phyloP scores from a whole-genome alignment of 92 coral and sea anemone genomes.

The Montipora capitata region DNA sequence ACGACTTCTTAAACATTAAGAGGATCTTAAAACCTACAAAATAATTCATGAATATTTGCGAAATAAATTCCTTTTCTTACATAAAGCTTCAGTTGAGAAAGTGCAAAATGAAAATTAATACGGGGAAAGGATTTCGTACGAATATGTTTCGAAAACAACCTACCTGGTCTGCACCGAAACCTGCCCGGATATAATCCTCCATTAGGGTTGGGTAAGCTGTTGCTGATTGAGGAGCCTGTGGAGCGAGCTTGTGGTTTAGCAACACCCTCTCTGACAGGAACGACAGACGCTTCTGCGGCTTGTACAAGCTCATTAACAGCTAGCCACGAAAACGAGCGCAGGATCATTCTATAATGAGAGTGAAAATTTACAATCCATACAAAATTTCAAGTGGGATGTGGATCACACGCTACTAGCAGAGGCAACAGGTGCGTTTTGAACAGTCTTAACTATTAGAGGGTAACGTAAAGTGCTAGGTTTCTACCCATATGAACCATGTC shows the following conservation, averaged over 20 bases:
- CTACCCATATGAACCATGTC: no score
- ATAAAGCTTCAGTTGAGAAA: no score
- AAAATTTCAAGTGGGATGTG: background rate
- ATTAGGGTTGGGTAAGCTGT: constrained; percentile 78
- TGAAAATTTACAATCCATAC: background rate
- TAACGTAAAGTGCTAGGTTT: no score
- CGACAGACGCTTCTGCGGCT: constrained; percentile 91
- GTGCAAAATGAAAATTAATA: background rate
- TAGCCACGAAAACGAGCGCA: constrained; percentile 90
- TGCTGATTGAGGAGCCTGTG: constrained; percentile 87
- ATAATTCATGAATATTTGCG: no score
- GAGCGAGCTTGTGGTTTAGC: constrained; percentile 95
- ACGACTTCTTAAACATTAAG: no score
- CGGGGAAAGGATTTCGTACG: background rate
- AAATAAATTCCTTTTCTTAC: no score
- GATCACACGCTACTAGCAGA: no score
- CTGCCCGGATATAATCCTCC: constrained; percentile 83
- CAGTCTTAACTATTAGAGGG: no score
- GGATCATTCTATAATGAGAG: constrained; percentile 72
- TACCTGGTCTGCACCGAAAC: constrained; percentile 87
- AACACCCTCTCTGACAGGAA: constrained; percentile 93
- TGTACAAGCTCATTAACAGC: constrained; percentile 86
- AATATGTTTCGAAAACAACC: background rate
- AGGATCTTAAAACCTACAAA: no score
- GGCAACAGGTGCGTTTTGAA: no score